These are phyloP conservation scores for Buathra laborator DNA, from an alignment of 2,888 invertebrate genomes.

Conservation along the genomic window DNA sequence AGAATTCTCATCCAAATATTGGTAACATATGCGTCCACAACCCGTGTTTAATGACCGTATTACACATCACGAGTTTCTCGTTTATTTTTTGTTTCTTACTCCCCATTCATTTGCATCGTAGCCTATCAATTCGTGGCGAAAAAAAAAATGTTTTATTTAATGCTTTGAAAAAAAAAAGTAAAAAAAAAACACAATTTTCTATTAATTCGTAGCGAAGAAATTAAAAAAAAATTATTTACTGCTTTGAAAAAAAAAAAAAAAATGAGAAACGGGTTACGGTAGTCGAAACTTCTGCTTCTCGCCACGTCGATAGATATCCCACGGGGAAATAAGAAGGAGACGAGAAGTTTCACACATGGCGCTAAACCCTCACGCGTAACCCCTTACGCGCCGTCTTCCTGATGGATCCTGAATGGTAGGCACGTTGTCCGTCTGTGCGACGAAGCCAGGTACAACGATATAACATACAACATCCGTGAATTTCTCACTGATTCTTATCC, in stretches of 20 bases:
- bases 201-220: not conserved
- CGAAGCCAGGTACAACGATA: conserved; percentile 51
- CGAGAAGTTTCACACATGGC: conserved; percentile 80
- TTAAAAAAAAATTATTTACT: conserved; percentile 7
- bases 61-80: conserved; percentile 66
- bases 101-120: conserved; percentile 17
- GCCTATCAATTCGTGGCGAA: no score
- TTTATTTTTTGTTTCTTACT: conserved; percentile 53
- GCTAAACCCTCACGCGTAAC: conserved; percentile 68
- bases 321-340: conserved; percentile 55
- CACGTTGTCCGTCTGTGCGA: conserved; percentile 82
- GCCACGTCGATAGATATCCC: conserved; percentile 49
- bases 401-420: not conserved
- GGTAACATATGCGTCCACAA: conserved; percentile 78
- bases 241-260: not conserved
- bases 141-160: no score
- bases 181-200: no score
- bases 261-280: conserved; percentile 16
- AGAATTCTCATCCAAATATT: conserved; percentile 28
- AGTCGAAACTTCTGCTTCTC: conserved; percentile 62
- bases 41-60: conserved; percentile 80
- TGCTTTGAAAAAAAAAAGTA: no score
- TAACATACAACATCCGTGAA: conserved; percentile 60
- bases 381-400: conserved; percentile 63
- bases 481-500: conserved; percentile 83